A percentile compares a stretch with the other conserved stretches of the same genome.
Evolutionary conservation across 1,140 invertebrate species (phyloP).

Genomic region (Zaprionus inermis): DNA sequence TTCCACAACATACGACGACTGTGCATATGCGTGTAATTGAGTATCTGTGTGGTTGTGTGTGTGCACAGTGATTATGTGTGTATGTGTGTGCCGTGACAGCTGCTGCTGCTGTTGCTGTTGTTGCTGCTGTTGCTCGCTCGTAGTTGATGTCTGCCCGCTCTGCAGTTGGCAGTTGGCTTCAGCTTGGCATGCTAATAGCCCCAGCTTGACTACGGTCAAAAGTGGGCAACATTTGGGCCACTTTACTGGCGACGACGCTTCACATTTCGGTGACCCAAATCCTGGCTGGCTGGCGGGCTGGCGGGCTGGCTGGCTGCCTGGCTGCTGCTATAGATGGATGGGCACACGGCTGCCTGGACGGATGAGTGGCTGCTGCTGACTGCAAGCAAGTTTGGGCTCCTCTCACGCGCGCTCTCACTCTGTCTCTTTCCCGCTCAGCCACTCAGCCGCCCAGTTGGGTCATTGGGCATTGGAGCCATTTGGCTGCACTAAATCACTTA

Average conservation of each 20-base stretch:
- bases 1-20: conserved; percentile 46
- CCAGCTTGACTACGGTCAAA: conserved; percentile 44
- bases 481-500: conserved; percentile 80
- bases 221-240: conserved; percentile 75
- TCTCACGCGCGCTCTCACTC: not conserved
- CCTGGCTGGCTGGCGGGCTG: conserved; percentile 42
- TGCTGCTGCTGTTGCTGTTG: conserved; percentile 20
- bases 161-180: conserved; percentile 51
- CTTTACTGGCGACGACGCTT: conserved; percentile 68
- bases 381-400: conserved; percentile 49
- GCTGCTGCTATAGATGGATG: conserved; percentile 47
- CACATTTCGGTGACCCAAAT: conserved; percentile 78
- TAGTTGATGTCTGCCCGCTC: conserved; percentile 44
- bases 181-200: conserved; percentile 49
- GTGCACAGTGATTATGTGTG: conserved; percentile 20
- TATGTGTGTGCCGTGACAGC: not conserved
- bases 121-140: conserved; percentile 25
- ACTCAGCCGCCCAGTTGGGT: conserved; percentile 18
- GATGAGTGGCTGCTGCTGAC: conserved; percentile 39
- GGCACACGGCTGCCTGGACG: conserved; percentile 34
- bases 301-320: conserved; percentile 11
- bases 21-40: not conserved
- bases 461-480: conserved; percentile 54
- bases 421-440: too few relatives aligned
- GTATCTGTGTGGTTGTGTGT: conserved; percentile 26